Conservation (phyloP, 2,888 invertebrate genomes). For the Rhingia rostrata region DNA sequence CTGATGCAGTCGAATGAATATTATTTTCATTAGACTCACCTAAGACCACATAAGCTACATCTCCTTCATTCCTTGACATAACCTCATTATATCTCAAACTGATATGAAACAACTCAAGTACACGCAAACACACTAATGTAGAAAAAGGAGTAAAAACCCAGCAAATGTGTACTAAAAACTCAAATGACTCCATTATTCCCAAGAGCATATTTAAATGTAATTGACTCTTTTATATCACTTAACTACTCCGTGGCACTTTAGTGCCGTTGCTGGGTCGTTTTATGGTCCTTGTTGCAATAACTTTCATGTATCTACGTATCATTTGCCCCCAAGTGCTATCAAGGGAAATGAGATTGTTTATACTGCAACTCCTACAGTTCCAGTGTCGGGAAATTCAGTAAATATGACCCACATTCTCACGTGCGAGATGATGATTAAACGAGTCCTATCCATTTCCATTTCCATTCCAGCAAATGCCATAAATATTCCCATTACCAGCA, state of each 20-base stretch:
- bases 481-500: slow-evolving; percentile 15
- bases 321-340: slow-evolving; percentile 34
- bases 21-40: too few relatives aligned
- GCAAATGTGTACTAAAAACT: slow-evolving; percentile 23
- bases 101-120: neutral
- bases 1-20: too few relatives aligned
- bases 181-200: slow-evolving; percentile 44
- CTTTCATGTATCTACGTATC: slow-evolving; percentile 4
- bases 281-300: slow-evolving; percentile 33
- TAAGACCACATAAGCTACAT: too few relatives aligned
- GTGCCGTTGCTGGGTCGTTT: slow-evolving; percentile 5
- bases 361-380: slow-evolving; percentile 2
- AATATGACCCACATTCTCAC: slow-evolving; percentile 17
- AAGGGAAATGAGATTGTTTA: slow-evolving; percentile 37
- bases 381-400: neutral
- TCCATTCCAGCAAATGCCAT: neutral
- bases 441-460: neutral
- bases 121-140: neutral
- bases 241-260: slow-evolving; percentile 31
- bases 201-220: slow-evolving; percentile 33
- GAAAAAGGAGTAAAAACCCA: neutral
- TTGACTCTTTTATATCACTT: slow-evolving; percentile 39
- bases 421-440: slow-evolving; percentile 21
- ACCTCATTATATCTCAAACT: too few relatives aligned
- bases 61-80: too few relatives aligned